phyloP scores from a whole-genome alignment of 64 coral and sea anemone genomes.

The Montipora capricornis region DNA sequence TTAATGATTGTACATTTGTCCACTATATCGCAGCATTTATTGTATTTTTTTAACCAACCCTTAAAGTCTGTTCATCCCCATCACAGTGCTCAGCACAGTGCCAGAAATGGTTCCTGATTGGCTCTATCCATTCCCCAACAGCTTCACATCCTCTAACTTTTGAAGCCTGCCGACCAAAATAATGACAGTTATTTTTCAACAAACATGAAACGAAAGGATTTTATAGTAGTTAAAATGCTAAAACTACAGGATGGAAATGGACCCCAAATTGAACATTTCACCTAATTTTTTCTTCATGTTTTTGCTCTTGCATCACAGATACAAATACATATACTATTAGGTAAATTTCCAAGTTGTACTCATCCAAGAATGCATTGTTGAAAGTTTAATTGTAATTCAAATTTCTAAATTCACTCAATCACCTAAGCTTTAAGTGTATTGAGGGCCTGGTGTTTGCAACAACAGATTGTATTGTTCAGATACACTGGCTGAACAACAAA shows the following conservation, averaged over 20 bases:
- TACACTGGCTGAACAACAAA: neutral
- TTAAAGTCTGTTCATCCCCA: constrained; percentile 36
- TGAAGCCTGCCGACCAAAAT: constrained; percentile 19
- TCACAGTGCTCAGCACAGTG: constrained; percentile 59
- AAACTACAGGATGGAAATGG: constrained; percentile 12
- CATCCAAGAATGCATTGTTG: no score
- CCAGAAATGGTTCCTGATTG: constrained; percentile 78
- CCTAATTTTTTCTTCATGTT: neutral
- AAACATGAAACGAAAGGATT: constrained; percentile 1
- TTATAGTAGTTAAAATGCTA: constrained; percentile 10
- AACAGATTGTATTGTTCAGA: neutral
- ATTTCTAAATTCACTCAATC: no score
- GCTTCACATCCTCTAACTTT: constrained; percentile 58
- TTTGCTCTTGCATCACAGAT: neutral
- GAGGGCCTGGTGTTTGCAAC: no score
- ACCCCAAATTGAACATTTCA: neutral
- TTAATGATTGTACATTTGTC: constrained; percentile 14
- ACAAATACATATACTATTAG: neutral
- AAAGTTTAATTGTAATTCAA: no score
- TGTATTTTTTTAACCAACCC: constrained; percentile 13
- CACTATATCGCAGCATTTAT: neutral
- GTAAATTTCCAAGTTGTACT: no score
- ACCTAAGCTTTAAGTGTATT: no score
- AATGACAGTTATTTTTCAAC: neutral
- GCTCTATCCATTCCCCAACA: constrained; percentile 68